Percentiles rank a stretch among this genome's conserved stretches.
Evolutionary conservation across 2,888 invertebrate species (phyloP).

Genomic region (Meiosimyza platycephala): DNA sequence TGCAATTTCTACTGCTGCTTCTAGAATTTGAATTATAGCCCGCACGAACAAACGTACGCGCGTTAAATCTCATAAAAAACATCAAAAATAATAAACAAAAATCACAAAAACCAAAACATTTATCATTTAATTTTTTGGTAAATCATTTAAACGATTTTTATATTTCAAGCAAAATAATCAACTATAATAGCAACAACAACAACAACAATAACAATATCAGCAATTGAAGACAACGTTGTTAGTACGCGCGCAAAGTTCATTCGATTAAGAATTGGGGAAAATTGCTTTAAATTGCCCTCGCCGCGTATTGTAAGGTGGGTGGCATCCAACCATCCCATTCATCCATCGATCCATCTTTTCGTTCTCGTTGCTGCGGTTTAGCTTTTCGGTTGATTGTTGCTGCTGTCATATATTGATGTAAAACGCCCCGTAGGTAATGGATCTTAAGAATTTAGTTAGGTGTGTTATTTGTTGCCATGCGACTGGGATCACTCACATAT

Average conservation of each 20-base stretch:
- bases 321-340: conserved; percentile 1
- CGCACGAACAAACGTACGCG: not conserved
- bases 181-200: conserved; percentile 6
- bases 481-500: no score
- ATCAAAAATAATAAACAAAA: conserved; percentile 33
- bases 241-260: conserved; percentile 1
- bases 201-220: conserved; percentile 35
- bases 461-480: no score
- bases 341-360: no score
- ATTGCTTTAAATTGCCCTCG: conserved; percentile 15
- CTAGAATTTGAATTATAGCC: not conserved
- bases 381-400: no score
- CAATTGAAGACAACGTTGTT: not conserved
- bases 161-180: conserved; percentile 49
- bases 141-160: conserved; percentile 47
- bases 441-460: no score
- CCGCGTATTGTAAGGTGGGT: conserved; percentile 20
- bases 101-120: conserved; percentile 34
- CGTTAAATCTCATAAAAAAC: not conserved
- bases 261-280: conserved; percentile 19
- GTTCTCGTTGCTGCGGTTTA: no score
- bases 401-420: no score
- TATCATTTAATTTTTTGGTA: conserved; percentile 46
- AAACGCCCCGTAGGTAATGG: no score
- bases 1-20: not conserved